phyloP scores from a whole-genome alignment of 2,888 invertebrate genomes.

The Hydropsyche betteni region DNA sequence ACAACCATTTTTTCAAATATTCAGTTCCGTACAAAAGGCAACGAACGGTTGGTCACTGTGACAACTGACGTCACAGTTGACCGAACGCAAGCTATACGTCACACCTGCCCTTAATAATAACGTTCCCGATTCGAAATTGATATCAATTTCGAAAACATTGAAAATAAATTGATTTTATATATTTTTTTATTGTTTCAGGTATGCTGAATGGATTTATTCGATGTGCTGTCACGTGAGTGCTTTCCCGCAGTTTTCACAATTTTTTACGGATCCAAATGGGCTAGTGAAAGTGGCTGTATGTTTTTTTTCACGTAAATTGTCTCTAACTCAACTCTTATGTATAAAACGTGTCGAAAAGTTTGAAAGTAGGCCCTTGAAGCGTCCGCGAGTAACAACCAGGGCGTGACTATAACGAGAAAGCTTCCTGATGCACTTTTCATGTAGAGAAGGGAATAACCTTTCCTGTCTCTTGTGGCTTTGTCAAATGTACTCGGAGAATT shows the following conservation, averaged over 20 bases:
- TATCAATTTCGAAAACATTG: constrained; percentile 2
- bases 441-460: constrained; percentile 45
- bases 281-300: background rate
- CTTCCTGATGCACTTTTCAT: constrained; percentile 49
- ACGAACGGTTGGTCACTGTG: constrained; percentile 2
- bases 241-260: background rate
- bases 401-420: constrained; percentile 36
- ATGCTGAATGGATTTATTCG: background rate
- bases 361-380: constrained; percentile 41
- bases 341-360: constrained; percentile 36
- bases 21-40: constrained; percentile 8
- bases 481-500: constrained; percentile 24
- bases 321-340: constrained; percentile 34
- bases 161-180: background rate
- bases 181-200: constrained; percentile 32
- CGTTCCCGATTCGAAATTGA: background rate
- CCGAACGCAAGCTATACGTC: constrained; percentile 25
- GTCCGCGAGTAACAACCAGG: constrained; percentile 27
- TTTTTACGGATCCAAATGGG: constrained; percentile 14
- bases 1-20: background rate
- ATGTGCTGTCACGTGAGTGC: background rate
- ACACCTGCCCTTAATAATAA: constrained; percentile 34
- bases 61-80: constrained; percentile 37
- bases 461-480: constrained; percentile 43
- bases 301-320: background rate